These are phyloP conservation scores for Polypterus senegalus DNA, from an alignment of 2,113 vertebrate genomes.

Conservation along the genomic window DNA sequence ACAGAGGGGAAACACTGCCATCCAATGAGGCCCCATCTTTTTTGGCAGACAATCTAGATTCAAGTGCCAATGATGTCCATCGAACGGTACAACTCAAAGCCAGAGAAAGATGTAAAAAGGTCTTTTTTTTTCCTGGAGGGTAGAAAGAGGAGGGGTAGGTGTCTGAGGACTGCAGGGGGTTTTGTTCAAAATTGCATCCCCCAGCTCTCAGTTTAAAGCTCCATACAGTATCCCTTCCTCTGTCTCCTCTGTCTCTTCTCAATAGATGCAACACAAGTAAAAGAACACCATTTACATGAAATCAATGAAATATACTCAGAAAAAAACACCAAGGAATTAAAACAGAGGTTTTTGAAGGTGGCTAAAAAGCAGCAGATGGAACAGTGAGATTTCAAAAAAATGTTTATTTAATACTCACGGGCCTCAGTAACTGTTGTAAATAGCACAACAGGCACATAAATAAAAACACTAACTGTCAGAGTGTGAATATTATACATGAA, in stretches of 20 bases:
- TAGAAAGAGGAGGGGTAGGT: slow-evolving; percentile 6
- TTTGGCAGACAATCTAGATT: slow-evolving; percentile 5
- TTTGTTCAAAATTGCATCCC: slow-evolving; percentile 1
- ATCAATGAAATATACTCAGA: neutral
- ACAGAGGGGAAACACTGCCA: slow-evolving; percentile 1
- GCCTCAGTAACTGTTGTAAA: too few relatives aligned
- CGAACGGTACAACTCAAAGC: slow-evolving; percentile 7
- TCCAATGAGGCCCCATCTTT: slow-evolving; percentile 1
- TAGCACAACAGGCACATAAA: too few relatives aligned
- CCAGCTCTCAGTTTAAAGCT: slow-evolving; percentile 6
- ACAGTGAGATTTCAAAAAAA: too few relatives aligned
- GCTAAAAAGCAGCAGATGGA: neutral
- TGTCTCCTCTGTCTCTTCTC: neutral
- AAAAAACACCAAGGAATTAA: neutral
- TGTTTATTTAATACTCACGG: too few relatives aligned
- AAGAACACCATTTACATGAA: neutral
- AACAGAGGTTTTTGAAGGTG: neutral
- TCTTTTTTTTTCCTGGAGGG: neutral
- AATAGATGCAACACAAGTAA: slow-evolving; percentile 1
- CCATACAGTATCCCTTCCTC: slow-evolving; percentile 7
- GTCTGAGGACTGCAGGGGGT: slow-evolving; percentile 6
- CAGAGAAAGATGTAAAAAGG: neutral
- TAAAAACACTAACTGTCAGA: too few relatives aligned
- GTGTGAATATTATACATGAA: too few relatives aligned
- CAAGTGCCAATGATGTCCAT: slow-evolving; percentile 9